Percentiles rank a stretch among this genome's conserved stretches.
phyloP scores from a whole-genome alignment of 2,888 invertebrate species.

The Bellardia pandia region DNA sequence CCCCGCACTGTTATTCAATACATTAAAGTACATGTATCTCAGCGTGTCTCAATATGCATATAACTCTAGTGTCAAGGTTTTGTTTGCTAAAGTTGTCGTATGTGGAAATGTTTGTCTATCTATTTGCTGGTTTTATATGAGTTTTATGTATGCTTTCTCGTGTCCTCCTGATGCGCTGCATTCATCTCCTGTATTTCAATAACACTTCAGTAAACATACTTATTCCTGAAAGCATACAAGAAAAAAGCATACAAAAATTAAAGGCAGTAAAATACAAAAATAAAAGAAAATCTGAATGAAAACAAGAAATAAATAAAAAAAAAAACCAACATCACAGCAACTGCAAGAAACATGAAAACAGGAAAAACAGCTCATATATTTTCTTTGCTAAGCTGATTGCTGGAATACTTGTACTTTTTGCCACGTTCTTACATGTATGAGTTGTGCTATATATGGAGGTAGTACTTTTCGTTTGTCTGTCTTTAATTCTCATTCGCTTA shows the following conservation, averaged over 20 bases:
- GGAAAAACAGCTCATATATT: constrained; percentile 39
- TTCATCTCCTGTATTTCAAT: background rate
- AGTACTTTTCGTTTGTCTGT: background rate
- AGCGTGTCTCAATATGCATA: background rate
- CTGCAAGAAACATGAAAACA: constrained; percentile 19
- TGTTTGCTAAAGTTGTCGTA: constrained; percentile 9
- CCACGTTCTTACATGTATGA: too few relatives aligned
- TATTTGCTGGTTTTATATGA: background rate
- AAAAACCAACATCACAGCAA: constrained; percentile 3
- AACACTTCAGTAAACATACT: constrained; percentile 49
- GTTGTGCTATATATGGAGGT: too few relatives aligned
- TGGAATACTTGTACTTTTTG: constrained; percentile 26
- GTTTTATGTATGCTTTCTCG: background rate
- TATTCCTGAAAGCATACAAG: constrained; percentile 23
- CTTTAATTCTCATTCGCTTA: background rate
- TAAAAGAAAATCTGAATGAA: background rate
- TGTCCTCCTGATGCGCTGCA: background rate
- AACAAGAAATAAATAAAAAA: background rate
- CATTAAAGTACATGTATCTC: background rate
- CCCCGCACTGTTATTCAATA: background rate
- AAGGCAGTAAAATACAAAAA: background rate
- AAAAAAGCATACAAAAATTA: background rate
- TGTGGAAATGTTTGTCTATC: constrained; percentile 11
- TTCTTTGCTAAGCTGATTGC: constrained; percentile 60
- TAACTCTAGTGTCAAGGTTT: constrained; percentile 35